These are phyloP conservation scores for Eupristina koningsbergeri DNA, from an alignment of 1,140 invertebrate species.

Conservation along the genomic window DNA sequence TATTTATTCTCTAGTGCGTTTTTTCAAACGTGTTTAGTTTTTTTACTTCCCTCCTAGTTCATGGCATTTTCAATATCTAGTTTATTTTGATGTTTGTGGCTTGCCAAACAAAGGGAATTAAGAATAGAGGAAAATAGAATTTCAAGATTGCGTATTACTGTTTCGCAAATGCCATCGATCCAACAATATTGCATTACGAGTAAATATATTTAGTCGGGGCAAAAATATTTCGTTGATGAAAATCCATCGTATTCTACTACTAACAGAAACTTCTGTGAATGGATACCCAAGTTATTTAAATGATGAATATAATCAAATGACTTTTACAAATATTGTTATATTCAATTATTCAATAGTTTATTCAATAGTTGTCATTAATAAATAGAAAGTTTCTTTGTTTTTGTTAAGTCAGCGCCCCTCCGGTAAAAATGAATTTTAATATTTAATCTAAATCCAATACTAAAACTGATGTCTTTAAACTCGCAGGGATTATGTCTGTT, in stretches of 20 bases:
- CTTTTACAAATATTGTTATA: too few relatives aligned
- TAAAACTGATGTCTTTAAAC: too few relatives aligned
- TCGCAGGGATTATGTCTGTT: too few relatives aligned
- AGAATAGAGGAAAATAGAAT: background rate
- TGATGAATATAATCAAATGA: background rate
- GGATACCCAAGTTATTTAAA: background rate
- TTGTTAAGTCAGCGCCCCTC: too few relatives aligned
- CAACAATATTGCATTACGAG: background rate
- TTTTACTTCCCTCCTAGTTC: background rate
- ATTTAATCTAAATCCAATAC: too few relatives aligned
- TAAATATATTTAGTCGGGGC: background rate
- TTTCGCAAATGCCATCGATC: background rate
- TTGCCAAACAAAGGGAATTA: background rate
- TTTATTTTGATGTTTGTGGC: background rate
- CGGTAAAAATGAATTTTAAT: too few relatives aligned
- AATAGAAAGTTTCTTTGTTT: too few relatives aligned
- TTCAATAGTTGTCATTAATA: too few relatives aligned
- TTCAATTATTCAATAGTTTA: too few relatives aligned
- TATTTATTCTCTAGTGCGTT: background rate
- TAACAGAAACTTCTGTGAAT: background rate
- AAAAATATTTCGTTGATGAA: background rate
- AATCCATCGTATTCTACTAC: background rate
- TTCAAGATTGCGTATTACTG: background rate
- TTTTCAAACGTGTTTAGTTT: background rate
- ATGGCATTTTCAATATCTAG: background rate